Base-by-base conservation (phyloP, 1,140 invertebrate species). In the Parasteatoda tepidariorum region DNA sequence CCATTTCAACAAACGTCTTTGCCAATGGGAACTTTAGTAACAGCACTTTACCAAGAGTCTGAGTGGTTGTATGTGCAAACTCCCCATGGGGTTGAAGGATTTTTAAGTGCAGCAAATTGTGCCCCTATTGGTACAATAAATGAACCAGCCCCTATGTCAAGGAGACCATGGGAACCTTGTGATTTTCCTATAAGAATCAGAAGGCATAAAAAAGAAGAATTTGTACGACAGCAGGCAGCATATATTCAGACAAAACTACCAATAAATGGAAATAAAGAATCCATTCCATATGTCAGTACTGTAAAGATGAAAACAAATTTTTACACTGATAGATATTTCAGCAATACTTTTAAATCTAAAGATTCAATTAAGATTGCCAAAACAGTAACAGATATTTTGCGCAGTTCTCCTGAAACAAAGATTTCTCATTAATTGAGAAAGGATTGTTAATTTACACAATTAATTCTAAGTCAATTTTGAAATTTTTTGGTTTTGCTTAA, bases 61-160 rank as follows among this genome's bases (percentile, higher is more conserved):
- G 92, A 92, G 84, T 95, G 94, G 94, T 87, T 95, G 2, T 95
- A 95, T 86, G 93, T 94, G 1, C 94, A 95, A 87, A 95, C 94
- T 0, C 92, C 94, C 78, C 94, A 95, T 87, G 94, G 94, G 0
- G 94, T 95, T 84, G 93, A 95, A 24, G 91, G 92, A 48, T 95
- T 94, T 84, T 86, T 90, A 9, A 85, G 86, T 11, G 88, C 88
- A 67, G 90, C 91, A 7, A 92, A 93, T 2, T 95, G 94, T 86
- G 86, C 95, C 64, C 94, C 94, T 0, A 86, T 95, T 38, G 94
- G 94, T 62, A 93, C 74, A 13, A 57, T 55, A 6, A 64, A 54
- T 9, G 70, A 73, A 22, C 57, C 68, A 1, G 38, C 28, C 18
- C 33, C 26, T 3, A 61, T 48, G 6, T 83, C 81, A 5, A n/a